Base-by-base conservation (phyloP, 2,797 vertebrate genomes). In the Sciurus carolinensis region DNA sequence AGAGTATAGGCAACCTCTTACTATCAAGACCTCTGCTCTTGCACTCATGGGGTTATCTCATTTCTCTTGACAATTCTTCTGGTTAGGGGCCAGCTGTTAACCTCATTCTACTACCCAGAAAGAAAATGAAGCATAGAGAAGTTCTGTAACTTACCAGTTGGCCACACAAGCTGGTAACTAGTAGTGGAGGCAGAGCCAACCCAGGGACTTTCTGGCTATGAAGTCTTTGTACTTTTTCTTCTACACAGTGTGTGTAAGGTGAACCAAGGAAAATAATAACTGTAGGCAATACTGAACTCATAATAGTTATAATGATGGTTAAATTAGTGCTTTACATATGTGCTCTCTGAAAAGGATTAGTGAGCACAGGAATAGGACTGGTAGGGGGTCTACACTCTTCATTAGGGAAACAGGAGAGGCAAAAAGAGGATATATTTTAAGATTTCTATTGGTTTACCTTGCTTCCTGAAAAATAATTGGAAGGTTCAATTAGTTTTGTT, bases 401-500 rank as follows among this genome's bases (percentile, higher is more conserved):
- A 14, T 83, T 83, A 90, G 62, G 24, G 62, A 87, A 91, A 47
- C 22, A 47, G 57, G 18, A 77, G 33, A 87, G 50, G 76, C 62
- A 77, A 91, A 73, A 44, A 69, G 54, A 72, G 13, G 44, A 94
- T 24, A 52, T 36, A 44, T 26, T 12, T 72, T 76, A n/a, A 73
- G 87, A 90, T 90, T 94, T 96, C 85, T 10, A 30, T 69, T 86
- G 67, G 57, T 57, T 86, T 67, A 59, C 9, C 71, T 76, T 77
- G 59, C 57, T 94, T 96, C 91, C 86, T 76, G 57, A 73, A 84
- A 94, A 94, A 64, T 86, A 86, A 89, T 10, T 47, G 82, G 83
- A 96, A 95, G 76, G 18, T 36, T 92, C 36, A 90, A n/a, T 91
- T 95, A 59, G 59, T 47, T 95, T 87, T 87, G 76, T 87, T 93